Conservation (phyloP, 2,888 invertebrate genomes). For the Cenopis cana region DNA sequence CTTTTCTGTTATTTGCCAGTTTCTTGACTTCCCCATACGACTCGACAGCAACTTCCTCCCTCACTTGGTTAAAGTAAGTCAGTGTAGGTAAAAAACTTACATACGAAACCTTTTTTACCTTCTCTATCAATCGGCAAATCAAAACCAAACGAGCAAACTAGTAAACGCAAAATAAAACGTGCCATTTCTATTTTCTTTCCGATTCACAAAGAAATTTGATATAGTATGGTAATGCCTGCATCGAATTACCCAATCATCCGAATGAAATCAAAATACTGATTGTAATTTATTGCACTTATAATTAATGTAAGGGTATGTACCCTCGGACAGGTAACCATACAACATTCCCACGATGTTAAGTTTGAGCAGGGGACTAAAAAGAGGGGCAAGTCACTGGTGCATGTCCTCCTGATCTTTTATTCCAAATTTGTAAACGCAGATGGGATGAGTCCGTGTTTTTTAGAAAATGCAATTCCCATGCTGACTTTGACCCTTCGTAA, state of each 20-base stretch:
- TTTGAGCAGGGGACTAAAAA: conserved; percentile 65
- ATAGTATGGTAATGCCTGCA: conserved; percentile 55
- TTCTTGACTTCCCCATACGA: no score
- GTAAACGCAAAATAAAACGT: not conserved
- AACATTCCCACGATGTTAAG: conserved; percentile 76
- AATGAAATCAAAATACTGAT: conserved; percentile 76
- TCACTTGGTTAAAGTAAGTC: no score
- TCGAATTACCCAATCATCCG: conserved; percentile 68
- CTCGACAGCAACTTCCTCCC: no score
- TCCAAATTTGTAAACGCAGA: conserved; percentile 57
- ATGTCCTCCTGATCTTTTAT: conserved; percentile 60
- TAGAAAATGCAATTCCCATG: conserved; percentile 46
- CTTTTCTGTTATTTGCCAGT: no score
- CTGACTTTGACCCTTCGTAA: conserved; percentile 43
- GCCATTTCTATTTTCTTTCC: not conserved
- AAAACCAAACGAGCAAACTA: not conserved
- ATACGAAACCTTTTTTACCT: no score
- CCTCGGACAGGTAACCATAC: conserved; percentile 66
- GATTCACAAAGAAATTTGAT: conserved; percentile 39
- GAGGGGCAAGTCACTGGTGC: conserved; percentile 68
- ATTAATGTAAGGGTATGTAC: conserved; percentile 68
- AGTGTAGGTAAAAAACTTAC: no score
- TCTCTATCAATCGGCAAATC: not conserved
- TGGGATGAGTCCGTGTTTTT: conserved; percentile 44
- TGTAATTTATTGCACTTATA: conserved; percentile 80